Conservation (phyloP, 2,888 invertebrate genomes). For the Sinotaia quadrata region DNA sequence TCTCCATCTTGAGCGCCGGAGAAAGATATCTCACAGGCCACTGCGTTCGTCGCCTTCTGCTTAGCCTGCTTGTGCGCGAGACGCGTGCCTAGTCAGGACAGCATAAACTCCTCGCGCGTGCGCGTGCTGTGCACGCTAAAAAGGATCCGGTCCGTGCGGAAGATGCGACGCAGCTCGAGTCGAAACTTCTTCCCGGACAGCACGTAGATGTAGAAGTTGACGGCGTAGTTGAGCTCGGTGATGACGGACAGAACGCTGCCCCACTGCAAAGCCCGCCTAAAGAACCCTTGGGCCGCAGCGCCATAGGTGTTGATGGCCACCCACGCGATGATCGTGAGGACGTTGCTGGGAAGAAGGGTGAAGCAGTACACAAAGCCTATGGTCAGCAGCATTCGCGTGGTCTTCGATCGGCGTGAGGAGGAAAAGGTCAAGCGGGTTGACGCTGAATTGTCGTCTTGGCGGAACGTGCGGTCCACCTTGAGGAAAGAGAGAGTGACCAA, state of each 20-base stretch:
- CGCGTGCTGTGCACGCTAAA: slow-evolving; percentile 17
- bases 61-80: not conserved
- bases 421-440: slow-evolving; percentile 39
- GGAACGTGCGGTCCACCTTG: slow-evolving; percentile 22
- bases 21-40: no score
- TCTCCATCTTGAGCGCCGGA: no score
- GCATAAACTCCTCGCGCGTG: slow-evolving; percentile 29
- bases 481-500: no score
- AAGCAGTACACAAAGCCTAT: slow-evolving; percentile 53
- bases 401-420: slow-evolving; percentile 43
- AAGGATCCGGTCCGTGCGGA: slow-evolving; percentile 17
- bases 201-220: slow-evolving; percentile 61
- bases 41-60: no score
- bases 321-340: slow-evolving; percentile 40
- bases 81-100: slow-evolving; percentile 20
- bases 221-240: slow-evolving; percentile 53
- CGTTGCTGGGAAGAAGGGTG: slow-evolving; percentile 47
- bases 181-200: slow-evolving; percentile 56
- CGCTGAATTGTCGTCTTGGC: slow-evolving; percentile 36
- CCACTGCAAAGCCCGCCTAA: slow-evolving; percentile 39
- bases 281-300: slow-evolving; percentile 26
- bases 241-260: slow-evolving; percentile 42
- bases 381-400: slow-evolving; percentile 53
- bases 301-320: slow-evolving; percentile 30
- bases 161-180: slow-evolving; percentile 40